Conservation (phyloP, 2,113 vertebrate species). For the Erythrolamprus reginae region DNA sequence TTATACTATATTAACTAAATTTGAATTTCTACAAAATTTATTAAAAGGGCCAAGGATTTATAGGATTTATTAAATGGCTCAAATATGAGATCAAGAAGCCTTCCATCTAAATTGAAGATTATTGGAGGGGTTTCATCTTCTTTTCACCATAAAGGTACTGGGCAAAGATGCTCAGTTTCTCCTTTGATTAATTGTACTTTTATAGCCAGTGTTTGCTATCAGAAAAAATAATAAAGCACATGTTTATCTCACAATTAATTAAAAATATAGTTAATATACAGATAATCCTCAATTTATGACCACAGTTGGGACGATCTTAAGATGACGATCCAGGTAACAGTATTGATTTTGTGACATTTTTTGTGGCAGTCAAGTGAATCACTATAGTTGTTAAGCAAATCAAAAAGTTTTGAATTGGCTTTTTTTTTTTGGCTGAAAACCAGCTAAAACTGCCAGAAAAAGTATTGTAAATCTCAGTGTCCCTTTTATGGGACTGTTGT, state of each 20-base stretch:
- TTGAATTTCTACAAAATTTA: neutral
- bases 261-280: neutral
- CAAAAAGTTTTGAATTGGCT: neutral
- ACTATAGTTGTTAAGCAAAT: neutral
- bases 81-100: neutral
- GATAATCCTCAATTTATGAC: neutral
- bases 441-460: neutral
- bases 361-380: neutral
- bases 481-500: neutral
- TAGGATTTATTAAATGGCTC: neutral
- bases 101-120: neutral
- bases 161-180: neutral
- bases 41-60: neutral
- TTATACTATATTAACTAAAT: neutral
- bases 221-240: neutral
- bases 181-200: neutral
- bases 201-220: neutral
- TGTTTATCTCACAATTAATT: neutral
- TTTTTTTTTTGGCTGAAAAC: neutral
- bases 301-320: neutral
- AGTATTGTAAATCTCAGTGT: neutral
- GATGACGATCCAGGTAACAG: neutral
- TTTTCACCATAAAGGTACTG: neutral
- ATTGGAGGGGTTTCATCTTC: too few species aligned
- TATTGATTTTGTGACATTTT: neutral